phyloP scores from a whole-genome alignment of 2,888 invertebrate species.

The Chorisops tibialis region DNA sequence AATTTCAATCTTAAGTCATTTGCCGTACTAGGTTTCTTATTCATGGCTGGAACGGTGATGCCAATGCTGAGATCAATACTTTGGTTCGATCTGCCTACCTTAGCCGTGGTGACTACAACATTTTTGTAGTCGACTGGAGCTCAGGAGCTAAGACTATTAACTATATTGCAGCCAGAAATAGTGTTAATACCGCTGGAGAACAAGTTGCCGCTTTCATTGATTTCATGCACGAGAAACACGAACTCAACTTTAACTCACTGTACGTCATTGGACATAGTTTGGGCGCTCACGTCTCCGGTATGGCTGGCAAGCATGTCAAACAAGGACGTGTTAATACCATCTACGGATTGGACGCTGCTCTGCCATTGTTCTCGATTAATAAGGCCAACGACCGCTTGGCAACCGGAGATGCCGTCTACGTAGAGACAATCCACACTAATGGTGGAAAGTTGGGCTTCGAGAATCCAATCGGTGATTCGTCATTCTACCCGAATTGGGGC shows the following conservation, averaged over 20 bases:
- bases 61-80: constrained; percentile 43
- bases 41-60: constrained; percentile 60
- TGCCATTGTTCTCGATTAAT: not conserved
- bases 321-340: not conserved
- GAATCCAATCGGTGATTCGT: not conserved
- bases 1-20: not conserved
- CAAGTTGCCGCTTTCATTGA: constrained; percentile 22
- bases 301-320: not conserved
- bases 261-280: constrained; percentile 1
- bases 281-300: not conserved
- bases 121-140: constrained; percentile 61
- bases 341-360: not conserved
- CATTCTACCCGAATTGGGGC: not conserved
- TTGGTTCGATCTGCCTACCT: constrained; percentile 54
- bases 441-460: not conserved
- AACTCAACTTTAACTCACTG: constrained; percentile 42
- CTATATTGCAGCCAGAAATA: constrained; percentile 54
- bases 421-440: not conserved
- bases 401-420: not conserved
- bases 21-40: constrained; percentile 43
- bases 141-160: constrained; percentile 47
- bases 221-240: constrained; percentile 53
- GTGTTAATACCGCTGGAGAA: constrained; percentile 15
- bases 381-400: not conserved
- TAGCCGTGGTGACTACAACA: constrained; percentile 57